phyloP scores from a whole-genome alignment of 2,888 invertebrate genomes.

The Chymomyza amoena region DNA sequence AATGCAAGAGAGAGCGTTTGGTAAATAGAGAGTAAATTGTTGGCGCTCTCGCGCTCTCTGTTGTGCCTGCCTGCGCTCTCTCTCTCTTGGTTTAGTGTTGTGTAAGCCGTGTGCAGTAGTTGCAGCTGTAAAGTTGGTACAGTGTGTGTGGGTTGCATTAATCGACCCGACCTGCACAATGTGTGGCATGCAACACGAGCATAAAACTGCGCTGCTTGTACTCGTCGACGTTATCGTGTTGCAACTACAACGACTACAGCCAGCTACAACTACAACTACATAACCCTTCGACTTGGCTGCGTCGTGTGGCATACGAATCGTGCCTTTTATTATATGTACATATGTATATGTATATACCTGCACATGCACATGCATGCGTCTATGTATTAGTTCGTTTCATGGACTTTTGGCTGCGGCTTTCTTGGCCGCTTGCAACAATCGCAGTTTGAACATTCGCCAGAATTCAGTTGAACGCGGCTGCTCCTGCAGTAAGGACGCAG shows the following conservation, averaged over 20 bases:
- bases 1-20: slow-evolving; percentile 19
- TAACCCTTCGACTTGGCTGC: slow-evolving; percentile 56
- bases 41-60: slow-evolving; percentile 1
- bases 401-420: slow-evolving; percentile 31
- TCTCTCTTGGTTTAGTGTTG: not conserved
- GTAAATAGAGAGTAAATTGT: not conserved
- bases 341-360: slow-evolving; percentile 6
- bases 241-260: slow-evolving; percentile 25
- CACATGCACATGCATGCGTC: slow-evolving; percentile 37
- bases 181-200: slow-evolving; percentile 53
- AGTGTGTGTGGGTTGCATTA: slow-evolving; percentile 41
- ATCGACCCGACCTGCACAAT: slow-evolving; percentile 16
- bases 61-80: slow-evolving; percentile 1
- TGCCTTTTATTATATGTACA: slow-evolving; percentile 49
- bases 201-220: slow-evolving; percentile 21
- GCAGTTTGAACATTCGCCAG: slow-evolving; percentile 65
- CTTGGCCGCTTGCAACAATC: slow-evolving; percentile 62
- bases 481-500: slow-evolving; percentile 78
- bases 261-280: slow-evolving; percentile 40
- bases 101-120: slow-evolving; percentile 1
- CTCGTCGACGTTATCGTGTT: not conserved
- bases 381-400: slow-evolving; percentile 43
- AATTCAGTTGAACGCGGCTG: slow-evolving; percentile 77
- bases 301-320: slow-evolving; percentile 34
- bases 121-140: slow-evolving; percentile 40